Base-by-base conservation (phyloP, 53 echinoderm and acorn worm species). In the Apostichopus leukothele region DNA sequence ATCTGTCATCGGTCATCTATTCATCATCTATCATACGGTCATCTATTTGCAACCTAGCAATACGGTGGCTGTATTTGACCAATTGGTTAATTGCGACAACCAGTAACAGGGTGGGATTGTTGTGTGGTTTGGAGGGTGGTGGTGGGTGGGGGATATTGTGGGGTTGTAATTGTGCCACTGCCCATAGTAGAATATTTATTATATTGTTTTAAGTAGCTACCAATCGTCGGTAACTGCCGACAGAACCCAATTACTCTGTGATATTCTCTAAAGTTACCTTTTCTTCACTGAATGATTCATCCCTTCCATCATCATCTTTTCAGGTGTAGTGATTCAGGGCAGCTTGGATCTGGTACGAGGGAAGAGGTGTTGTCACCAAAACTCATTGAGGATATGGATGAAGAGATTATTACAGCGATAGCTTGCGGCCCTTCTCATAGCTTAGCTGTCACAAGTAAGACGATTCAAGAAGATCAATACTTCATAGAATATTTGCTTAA, bases 351-450 rank as follows among this genome's bases (percentile, higher is more conserved):
- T 16, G 97, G 95, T 13, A 90, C 87, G 9, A 88, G 90, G n/a
- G 90, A 90, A 1, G 97, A 97, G 80, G 90, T 90, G 1, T 91
- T 97, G 9, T 95, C 95, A 5, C 97, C 97, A 0, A 93, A 90
- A 78, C 54, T 91, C 23, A 71, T 94, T 53, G 94, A 95, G 23
- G 91, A 89, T 25, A 87, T 92, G 4, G 94, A 95, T 60, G 90
- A 93, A 57, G 67, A 39, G 51, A 86, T 50, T 5, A 88, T 97
- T 21, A 87, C 75, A 26, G 79, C 27, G 66, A 92, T 97, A 21
- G 95, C 92, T 7, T 95, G 95, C 86, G 97, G 97, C 67, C 88
- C 94, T 8, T 90, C 89, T 60, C 97, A 97, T 74, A 95, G 95
- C 60, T 57, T 97, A 50, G 95, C 94, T 4, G 91, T 92, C 14